Base-by-base conservation (phyloP, 2,797 vertebrate species). In the Coracias cyanogaster region DNA sequence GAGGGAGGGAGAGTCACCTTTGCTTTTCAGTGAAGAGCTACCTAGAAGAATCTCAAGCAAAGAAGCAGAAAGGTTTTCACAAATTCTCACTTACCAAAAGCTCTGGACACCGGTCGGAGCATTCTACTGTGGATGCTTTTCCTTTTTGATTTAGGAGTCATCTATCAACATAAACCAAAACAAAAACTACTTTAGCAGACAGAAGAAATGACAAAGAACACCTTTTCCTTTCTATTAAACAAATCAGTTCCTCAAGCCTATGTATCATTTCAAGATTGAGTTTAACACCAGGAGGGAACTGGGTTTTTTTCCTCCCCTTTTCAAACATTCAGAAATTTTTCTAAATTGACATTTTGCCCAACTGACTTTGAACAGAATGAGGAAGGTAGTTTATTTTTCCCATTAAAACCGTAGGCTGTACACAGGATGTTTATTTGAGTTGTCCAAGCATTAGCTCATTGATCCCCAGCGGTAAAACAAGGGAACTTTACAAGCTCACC, bases 101-200 rank as follows among this genome's bases (percentile, higher is more conserved):
- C 99, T 96, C 99, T 99, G 91, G 99, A 99, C 33, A 99, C 99
- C 0, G 99, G 99, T n/a, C 99, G 98, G 31, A 99, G 98, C 99
- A 99, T 99, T 98, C 99, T 98, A 96, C 99, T 99, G 92, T 99
- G 99, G 97, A 99, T 99, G 91, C 99, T 99, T 98, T 99, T 99
- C 97, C 99, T 98, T 97, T 99, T 99, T 86, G 99, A 99, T 97
- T 99, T 99, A 48, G 99, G 99, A 80, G 99, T 99, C 99, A 99
- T 99, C 99, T 99, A 97, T 64, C 94, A 97, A 97, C 22, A 97
- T 61, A 97, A 60, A 92, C 74, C 7, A 81, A 91, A 86, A 61
- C 14, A 74, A 73, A 80, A 84, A 55, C 31, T 71, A 93, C 13
- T 81, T 90, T 15, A 92, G 46, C 4, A 3, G 61, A 69, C 43